Percentiles rank a stretch among this genome's conserved stretches.
phyloP scores from a whole-genome alignment of 2,888 invertebrate genomes.

The Xylota sylvarum region DNA sequence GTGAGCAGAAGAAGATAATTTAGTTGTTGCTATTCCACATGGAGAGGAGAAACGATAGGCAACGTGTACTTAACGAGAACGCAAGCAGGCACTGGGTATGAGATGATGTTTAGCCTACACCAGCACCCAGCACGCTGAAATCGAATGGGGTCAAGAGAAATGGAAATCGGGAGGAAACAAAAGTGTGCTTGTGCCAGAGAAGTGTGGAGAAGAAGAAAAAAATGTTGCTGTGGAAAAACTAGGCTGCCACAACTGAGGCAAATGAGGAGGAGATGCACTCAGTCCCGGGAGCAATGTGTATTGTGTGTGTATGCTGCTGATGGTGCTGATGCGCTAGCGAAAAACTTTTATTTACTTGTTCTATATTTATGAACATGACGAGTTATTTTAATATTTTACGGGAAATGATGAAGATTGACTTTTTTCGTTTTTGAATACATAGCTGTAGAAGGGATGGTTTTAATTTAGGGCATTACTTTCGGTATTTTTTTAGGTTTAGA shows the following conservation, averaged over 20 bases:
- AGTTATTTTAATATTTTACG: conserved; percentile 11
- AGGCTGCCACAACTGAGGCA: conserved; percentile 28
- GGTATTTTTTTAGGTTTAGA: not conserved
- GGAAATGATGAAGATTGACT: not conserved
- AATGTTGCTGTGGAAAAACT: conserved; percentile 46
- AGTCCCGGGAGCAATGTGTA: conserved; percentile 5
- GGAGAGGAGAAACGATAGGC: conserved; percentile 8
- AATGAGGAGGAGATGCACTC: conserved; percentile 16
- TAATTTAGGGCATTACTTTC: not conserved
- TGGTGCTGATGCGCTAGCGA: not conserved
- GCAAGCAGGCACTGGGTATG: conserved; percentile 25
- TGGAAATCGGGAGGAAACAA: conserved; percentile 58
- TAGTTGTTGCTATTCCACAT: conserved; percentile 17
- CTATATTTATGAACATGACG: conserved; percentile 27
- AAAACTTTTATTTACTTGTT: conserved; percentile 31
- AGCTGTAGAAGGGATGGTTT: not conserved
- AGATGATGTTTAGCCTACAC: conserved; percentile 35
- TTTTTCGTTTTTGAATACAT: not conserved
- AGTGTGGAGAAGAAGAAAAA: conserved; percentile 1
- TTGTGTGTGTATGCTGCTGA: not conserved
- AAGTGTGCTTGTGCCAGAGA: conserved; percentile 45
- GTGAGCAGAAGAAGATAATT: conserved; percentile 13
- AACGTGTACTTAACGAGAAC: conserved; percentile 39
- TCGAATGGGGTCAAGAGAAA: conserved; percentile 73
- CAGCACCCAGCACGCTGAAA: conserved; percentile 33